phyloP scores from a whole-genome alignment of 2,888 invertebrate species.

The Cotesia congregata region DNA sequence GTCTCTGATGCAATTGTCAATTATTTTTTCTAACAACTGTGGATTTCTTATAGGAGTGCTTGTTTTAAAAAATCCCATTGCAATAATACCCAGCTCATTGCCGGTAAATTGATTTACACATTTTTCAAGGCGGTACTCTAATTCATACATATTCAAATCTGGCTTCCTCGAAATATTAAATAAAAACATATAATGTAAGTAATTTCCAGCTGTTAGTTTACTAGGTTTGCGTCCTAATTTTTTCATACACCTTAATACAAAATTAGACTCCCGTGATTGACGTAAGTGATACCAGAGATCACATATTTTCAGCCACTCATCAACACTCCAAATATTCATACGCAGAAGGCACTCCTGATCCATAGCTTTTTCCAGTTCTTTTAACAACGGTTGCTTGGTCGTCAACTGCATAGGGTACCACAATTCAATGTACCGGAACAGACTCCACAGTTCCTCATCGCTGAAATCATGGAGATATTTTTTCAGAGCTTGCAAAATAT shows the following conservation, averaged over 20 bases:
- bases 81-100: constrained; percentile 80
- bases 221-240: constrained; percentile 73
- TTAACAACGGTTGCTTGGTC: constrained; percentile 73
- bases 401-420: constrained; percentile 72
- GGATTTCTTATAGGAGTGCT: constrained; percentile 75
- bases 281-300: constrained; percentile 78
- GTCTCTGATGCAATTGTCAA: constrained; percentile 72
- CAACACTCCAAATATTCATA: constrained; percentile 71
- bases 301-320: constrained; percentile 74
- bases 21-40: constrained; percentile 72
- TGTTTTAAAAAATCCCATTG: constrained; percentile 85
- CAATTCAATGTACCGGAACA: constrained; percentile 72
- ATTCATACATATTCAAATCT: constrained; percentile 76
- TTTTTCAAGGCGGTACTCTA: constrained; percentile 74
- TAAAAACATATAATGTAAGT: constrained; percentile 79
- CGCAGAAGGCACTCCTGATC: constrained; percentile 44
- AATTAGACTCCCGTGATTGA: constrained; percentile 74
- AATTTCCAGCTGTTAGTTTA: constrained; percentile 74
- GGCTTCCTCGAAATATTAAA: constrained; percentile 75
- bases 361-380: constrained; percentile 76
- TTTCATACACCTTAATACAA: constrained; percentile 71
- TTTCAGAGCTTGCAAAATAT: constrained; percentile 67
- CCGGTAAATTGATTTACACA: constrained; percentile 74
- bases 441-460: constrained; percentile 73
- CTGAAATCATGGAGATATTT: constrained; percentile 70